Evolutionary conservation across 2,888 invertebrate species (phyloP).

Genomic region (Sinelater perroti): DNA sequence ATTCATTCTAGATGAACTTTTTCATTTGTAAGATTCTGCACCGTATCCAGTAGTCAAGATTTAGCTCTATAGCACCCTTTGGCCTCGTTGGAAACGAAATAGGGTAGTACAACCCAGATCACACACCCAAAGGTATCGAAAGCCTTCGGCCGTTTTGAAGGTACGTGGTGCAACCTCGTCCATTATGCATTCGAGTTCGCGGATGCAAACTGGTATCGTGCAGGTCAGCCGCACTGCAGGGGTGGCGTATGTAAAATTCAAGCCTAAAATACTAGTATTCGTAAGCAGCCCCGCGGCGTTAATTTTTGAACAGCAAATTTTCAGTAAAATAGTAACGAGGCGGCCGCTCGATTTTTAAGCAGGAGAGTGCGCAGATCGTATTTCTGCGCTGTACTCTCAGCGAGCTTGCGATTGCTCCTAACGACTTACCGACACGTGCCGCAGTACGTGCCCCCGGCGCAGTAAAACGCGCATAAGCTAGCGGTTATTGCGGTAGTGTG

Average conservation of each 20-base stretch:
- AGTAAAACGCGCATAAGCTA: too few species aligned
- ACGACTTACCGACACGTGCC: neutral
- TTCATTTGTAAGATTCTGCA: too few species aligned
- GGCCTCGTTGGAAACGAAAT: too few species aligned
- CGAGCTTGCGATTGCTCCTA: neutral
- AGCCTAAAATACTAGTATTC: slow-evolving; percentile 2
- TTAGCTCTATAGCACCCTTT: too few species aligned
- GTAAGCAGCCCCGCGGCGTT: neutral
- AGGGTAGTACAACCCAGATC: too few species aligned
- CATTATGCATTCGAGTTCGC: slow-evolving; percentile 8
- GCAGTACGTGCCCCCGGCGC: too few species aligned
- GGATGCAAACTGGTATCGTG: slow-evolving; percentile 11
- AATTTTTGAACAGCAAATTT: neutral
- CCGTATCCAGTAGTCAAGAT: too few species aligned
- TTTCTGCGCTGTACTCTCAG: neutral
- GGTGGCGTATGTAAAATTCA: slow-evolving; percentile 5
- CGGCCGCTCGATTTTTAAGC: neutral
- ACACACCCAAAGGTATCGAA: too few species aligned
- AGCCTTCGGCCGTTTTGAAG: slow-evolving; percentile 3
- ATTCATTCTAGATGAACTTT: too few species aligned
- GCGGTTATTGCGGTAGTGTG: too few species aligned
- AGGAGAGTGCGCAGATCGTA: slow-evolving; percentile 1
- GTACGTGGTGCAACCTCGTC: slow-evolving; percentile 6
- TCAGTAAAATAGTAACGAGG: neutral
- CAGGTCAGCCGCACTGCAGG: slow-evolving; percentile 7